phyloP scores from a whole-genome alignment of 2,113 vertebrate species.

The Limanda limanda region DNA sequence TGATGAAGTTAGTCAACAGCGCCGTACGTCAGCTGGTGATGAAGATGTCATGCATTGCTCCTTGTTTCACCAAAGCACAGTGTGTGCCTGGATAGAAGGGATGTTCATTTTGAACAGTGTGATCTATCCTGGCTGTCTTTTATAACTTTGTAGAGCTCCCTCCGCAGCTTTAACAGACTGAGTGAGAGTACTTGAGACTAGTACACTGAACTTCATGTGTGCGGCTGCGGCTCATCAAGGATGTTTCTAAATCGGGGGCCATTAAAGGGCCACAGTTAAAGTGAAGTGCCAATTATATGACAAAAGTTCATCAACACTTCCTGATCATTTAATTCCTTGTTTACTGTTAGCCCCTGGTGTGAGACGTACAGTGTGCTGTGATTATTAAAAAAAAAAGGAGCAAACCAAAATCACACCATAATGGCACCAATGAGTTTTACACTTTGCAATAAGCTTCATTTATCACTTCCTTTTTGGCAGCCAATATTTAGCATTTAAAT shows the following conservation, averaged over 20 bases:
- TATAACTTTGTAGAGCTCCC: background rate
- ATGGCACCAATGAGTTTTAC: conserved; percentile 22
- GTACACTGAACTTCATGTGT: background rate
- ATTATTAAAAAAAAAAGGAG: background rate
- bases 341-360: too few species aligned
- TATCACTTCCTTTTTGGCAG: conserved; percentile 36
- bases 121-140: background rate
- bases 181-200: too few species aligned
- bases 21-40: conserved; percentile 9
- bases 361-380: background rate
- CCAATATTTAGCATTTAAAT: conserved; percentile 20
- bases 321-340: too few species aligned
- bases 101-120: conserved; percentile 1
- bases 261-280: too few species aligned
- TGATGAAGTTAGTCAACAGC: conserved; percentile 54
- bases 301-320: too few species aligned
- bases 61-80: conserved; percentile 13
- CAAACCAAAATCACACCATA: background rate
- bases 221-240: too few species aligned
- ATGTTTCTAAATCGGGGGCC: too few species aligned
- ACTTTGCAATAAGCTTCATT: conserved; percentile 22
- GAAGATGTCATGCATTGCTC: conserved; percentile 20
- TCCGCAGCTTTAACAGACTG: background rate
- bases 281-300: too few species aligned
- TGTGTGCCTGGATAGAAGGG: background rate